Conservation (phyloP, 2,797 vertebrate species). For the Xiphophorus birchmanni region DNA sequence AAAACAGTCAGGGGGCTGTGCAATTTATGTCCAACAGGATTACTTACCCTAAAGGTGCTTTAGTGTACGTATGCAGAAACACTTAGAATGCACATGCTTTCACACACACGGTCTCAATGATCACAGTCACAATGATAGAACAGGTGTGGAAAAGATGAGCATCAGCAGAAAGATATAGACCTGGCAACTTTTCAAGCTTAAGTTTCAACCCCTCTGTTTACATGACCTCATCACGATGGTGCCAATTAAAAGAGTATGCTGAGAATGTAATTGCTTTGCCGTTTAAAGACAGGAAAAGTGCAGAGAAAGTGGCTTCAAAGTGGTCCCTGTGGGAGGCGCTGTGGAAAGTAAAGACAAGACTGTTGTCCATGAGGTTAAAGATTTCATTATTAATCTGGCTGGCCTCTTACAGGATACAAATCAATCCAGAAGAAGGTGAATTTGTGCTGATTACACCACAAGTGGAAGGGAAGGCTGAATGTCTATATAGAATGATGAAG, state of each 20-base stretch:
- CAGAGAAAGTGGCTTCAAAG: conserved; percentile 12
- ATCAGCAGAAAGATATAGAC: conserved; percentile 58
- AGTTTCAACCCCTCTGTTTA: conserved; percentile 52
- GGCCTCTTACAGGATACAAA: conserved; percentile 20
- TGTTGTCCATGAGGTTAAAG: conserved; percentile 20
- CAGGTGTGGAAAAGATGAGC: conserved; percentile 58
- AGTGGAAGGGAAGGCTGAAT: conserved; percentile 5
- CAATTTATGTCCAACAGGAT: conserved; percentile 20
- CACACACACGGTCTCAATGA: conserved; percentile 24
- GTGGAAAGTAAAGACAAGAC: conserved; percentile 2
- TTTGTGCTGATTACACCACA: conserved; percentile 41
- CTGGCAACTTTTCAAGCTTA: conserved; percentile 46
- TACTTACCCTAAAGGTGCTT: conserved; percentile 26
- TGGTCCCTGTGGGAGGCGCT: conserved; percentile 16
- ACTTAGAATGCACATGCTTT: not conserved
- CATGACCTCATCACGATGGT: conserved; percentile 39
- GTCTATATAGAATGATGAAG: conserved; percentile 23
- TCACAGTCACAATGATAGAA: conserved; percentile 40
- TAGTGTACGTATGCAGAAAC: not conserved
- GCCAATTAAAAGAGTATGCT: conserved; percentile 53
- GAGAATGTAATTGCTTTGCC: conserved; percentile 28
- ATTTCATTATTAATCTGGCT: conserved; percentile 23
- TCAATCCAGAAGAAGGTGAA: conserved; percentile 45
- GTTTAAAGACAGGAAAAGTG: conserved; percentile 5
- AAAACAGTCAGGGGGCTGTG: conserved; percentile 29